Evolutionary conservation across 2,113 vertebrate genomes (phyloP).

Genomic region (Petroica traversi): DNA sequence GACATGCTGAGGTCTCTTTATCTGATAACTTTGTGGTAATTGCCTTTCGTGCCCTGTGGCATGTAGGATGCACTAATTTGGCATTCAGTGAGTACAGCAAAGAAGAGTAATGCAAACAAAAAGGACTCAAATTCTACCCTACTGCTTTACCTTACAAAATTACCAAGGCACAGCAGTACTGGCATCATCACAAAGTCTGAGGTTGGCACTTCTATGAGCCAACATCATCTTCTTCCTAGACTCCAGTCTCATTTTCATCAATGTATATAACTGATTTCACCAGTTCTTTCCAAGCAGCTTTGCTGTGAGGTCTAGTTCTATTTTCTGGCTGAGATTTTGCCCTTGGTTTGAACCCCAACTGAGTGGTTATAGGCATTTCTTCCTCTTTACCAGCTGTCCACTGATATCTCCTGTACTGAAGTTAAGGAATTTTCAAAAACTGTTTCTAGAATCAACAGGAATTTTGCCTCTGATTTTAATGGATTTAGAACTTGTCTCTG

Average conservation of each 20-base stretch:
- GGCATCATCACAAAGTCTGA: background rate
- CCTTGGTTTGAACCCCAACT: background rate
- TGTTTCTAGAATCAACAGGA: background rate
- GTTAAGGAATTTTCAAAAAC: background rate
- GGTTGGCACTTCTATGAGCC: background rate
- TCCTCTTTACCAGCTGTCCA: background rate
- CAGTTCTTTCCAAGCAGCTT: background rate
- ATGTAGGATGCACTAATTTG: conserved; percentile 46
- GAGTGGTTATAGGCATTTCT: background rate
- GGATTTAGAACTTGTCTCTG: background rate
- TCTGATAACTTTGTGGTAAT: conserved; percentile 64
- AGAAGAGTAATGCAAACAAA: conserved; percentile 26
- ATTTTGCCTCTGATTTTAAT: background rate
- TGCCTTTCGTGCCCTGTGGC: conserved; percentile 58
- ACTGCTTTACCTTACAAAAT: background rate
- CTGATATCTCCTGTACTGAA: background rate
- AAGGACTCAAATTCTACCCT: background rate
- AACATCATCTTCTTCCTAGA: background rate
- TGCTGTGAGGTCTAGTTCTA: background rate
- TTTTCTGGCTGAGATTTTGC: background rate
- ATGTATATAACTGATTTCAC: background rate
- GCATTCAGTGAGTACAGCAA: conserved; percentile 44
- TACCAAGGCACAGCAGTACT: background rate
- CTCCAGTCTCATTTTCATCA: background rate
- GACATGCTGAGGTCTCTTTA: conserved; percentile 56